Percentiles rank a stretch among this genome's conserved stretches.
Evolutionary conservation across 37 sponge, comb jelly and placozoan species (phyloP).

Genomic region (Petrosia ficiformis): DNA sequence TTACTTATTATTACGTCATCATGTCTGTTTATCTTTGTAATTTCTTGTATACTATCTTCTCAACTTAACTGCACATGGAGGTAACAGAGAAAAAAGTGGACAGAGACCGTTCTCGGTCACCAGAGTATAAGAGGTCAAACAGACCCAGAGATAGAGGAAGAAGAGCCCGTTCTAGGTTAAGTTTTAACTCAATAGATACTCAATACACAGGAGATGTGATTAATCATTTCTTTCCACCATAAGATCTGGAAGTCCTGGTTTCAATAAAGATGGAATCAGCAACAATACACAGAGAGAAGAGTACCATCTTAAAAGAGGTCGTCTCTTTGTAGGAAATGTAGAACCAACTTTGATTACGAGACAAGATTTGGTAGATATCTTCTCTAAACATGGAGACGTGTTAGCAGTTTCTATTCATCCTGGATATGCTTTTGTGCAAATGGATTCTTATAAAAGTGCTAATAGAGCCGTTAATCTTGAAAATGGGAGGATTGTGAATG

Average conservation of each 20-base stretch:
- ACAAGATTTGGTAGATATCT: slow-evolving; percentile 32
- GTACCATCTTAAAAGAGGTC: slow-evolving; percentile 45
- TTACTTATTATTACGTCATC: too few species aligned
- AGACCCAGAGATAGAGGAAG: too few species aligned
- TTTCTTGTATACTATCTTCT: too few species aligned
- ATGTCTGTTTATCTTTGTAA: too few species aligned
- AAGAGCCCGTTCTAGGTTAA: too few species aligned
- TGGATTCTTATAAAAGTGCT: slow-evolving; percentile 53
- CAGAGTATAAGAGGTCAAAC: too few species aligned
- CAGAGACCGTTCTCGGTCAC: too few species aligned
- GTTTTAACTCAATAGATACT: too few species aligned
- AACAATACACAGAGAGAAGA: slow-evolving; percentile 49
- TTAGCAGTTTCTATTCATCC: slow-evolving; percentile 59
- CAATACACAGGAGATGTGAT: too few species aligned
- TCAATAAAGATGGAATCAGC: not conserved
- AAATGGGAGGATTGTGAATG: slow-evolving; percentile 38
- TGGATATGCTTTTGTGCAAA: slow-evolving; percentile 70
- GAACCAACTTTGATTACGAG: slow-evolving; percentile 14
- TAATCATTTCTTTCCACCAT: too few species aligned
- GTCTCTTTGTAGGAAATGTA: slow-evolving; percentile 76
- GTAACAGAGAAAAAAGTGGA: too few species aligned
- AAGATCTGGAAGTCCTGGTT: not conserved
- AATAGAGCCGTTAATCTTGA: slow-evolving; percentile 62
- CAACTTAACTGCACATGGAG: too few species aligned
- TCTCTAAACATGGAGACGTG: slow-evolving; percentile 59